Percentiles rank a stretch among this genome's conserved stretches.
These are phyloP conservation scores for Chloroceryle amazona DNA, from an alignment of 2,797 vertebrate species.

Conservation along the genomic window DNA sequence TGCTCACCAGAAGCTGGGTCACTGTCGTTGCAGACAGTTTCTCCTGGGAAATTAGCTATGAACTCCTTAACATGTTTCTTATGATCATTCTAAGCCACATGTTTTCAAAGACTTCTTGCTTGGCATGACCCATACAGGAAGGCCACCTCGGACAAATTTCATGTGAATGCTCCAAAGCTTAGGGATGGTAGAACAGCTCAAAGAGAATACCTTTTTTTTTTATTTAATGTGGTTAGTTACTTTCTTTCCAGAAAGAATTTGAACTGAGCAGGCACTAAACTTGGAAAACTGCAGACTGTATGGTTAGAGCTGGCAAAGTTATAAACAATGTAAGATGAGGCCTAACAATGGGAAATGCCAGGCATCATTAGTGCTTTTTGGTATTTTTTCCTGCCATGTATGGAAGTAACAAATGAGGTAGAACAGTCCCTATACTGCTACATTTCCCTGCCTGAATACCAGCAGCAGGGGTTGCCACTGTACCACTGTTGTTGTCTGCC, in stretches of 20 bases:
- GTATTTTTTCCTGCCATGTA: not conserved
- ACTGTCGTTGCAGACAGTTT: not conserved
- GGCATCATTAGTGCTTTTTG: not conserved
- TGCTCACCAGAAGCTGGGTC: constrained; percentile 28
- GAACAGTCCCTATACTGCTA: not conserved
- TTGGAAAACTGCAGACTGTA: not conserved
- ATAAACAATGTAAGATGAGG: not conserved
- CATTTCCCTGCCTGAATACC: not conserved
- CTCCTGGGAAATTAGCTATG: not conserved
- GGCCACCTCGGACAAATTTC: not conserved
- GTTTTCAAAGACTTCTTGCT: constrained; percentile 23
- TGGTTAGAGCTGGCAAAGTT: not conserved
- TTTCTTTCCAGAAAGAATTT: constrained; percentile 24
- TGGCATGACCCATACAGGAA: not conserved
- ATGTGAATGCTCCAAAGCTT: not conserved
- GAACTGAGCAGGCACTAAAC: constrained; percentile 4
- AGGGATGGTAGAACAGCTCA: constrained; percentile 24
- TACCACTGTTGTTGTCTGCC: not conserved
- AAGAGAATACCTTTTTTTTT: not conserved
- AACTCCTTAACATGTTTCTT: not conserved
- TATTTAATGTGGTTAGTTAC: not conserved
- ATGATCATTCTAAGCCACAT: not conserved
- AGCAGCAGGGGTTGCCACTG: not conserved
- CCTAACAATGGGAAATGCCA: not conserved
- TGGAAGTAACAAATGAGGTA: not conserved